Conservation (phyloP, 64 coral and sea anemone genomes). For the Montipora efflorescens region DNA sequence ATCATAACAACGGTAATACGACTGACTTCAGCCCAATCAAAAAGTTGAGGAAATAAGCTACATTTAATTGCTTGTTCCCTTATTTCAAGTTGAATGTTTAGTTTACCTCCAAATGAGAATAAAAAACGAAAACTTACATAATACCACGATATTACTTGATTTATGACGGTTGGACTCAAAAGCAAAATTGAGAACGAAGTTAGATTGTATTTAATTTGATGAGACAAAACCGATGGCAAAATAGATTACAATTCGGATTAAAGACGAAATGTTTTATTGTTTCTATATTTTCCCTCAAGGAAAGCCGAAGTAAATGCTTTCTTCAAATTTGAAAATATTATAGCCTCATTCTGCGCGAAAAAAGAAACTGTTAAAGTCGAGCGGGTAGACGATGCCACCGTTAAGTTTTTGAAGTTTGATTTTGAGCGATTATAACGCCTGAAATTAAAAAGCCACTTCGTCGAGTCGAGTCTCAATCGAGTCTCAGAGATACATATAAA, state of each 20-base stretch:
- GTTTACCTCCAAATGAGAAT: slow-evolving; percentile 21
- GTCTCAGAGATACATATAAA: no score
- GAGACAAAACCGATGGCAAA: background rate
- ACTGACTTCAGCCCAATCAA: background rate
- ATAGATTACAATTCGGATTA: background rate
- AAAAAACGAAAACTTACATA: slow-evolving; percentile 14
- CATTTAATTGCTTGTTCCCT: slow-evolving; percentile 2
- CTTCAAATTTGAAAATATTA: no score
- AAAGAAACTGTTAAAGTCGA: no score
- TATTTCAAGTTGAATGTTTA: background rate
- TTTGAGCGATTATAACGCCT: no score
- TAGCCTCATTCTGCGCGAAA: no score
- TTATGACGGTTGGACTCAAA: background rate
- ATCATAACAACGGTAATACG: no score
- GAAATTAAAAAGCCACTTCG: no score
- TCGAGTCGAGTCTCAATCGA: no score
- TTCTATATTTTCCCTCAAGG: background rate
- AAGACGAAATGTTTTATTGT: background rate
- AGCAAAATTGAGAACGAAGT: background rate
- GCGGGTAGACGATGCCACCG: no score
- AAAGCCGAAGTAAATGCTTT: background rate
- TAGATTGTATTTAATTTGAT: background rate
- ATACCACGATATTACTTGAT: slow-evolving; percentile 19
- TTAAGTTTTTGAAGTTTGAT: no score
- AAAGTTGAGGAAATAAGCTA: background rate